A percentile compares a stretch with the other conserved stretches of the same genome.
Conservation (phyloP, 1,140 invertebrate species). For the Glossosoma conforme region DNA sequence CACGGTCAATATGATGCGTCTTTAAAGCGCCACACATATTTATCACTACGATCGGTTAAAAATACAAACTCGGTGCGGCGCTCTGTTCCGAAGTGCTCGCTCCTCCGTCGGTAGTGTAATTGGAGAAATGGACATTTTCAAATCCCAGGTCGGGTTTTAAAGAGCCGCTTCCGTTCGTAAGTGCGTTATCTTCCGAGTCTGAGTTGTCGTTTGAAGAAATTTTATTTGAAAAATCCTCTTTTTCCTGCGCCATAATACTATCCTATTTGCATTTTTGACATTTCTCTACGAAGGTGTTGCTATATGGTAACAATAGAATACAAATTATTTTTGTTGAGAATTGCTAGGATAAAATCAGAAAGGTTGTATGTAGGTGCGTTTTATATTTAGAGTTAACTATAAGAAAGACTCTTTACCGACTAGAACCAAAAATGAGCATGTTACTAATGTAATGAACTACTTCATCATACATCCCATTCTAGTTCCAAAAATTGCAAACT, state of each 20-base stretch:
- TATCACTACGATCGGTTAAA: background rate
- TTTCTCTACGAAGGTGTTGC: constrained; percentile 12
- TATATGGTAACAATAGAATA: too few relatives aligned
- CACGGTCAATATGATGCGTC: too few relatives aligned
- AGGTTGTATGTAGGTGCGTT: too few relatives aligned
- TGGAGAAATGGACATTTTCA: constrained; percentile 43
- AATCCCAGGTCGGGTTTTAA: constrained; percentile 44
- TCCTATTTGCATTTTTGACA: constrained; percentile 20
- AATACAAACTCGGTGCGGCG: constrained; percentile 45
- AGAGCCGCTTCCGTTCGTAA: constrained; percentile 41
- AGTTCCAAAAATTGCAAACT: too few relatives aligned
- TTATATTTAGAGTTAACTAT: too few relatives aligned
- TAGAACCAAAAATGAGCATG: too few relatives aligned
- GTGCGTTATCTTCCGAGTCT: constrained; percentile 36
- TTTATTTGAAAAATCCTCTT: constrained; percentile 48
- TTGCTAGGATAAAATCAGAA: too few relatives aligned
- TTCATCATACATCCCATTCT: too few relatives aligned
- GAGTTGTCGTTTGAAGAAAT: constrained; percentile 43
- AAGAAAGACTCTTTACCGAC: too few relatives aligned
- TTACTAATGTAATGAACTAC: too few relatives aligned
- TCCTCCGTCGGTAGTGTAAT: constrained; percentile 5
- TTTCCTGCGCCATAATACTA: constrained; percentile 47
- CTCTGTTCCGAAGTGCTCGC: constrained; percentile 30
- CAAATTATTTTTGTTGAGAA: too few relatives aligned
- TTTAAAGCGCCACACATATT: background rate